phyloP scores from a whole-genome alignment of 2,888 invertebrate genomes.

The Coecobrya sp. region DNA sequence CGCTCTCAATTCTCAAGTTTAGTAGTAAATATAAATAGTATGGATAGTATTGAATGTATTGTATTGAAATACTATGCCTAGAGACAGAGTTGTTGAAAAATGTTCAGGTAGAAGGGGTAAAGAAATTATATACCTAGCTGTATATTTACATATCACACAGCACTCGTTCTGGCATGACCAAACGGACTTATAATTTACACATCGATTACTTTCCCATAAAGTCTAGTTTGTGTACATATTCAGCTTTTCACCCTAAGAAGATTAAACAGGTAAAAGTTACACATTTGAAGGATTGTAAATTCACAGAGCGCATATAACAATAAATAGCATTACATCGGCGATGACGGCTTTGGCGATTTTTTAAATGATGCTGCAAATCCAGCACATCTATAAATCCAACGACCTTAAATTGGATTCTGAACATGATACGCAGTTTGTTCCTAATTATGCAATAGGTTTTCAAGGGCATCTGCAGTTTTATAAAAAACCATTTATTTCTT shows the following conservation, averaged over 20 bases:
- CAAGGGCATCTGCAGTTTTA: background rate
- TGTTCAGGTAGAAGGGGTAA: no score
- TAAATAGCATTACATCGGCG: background rate
- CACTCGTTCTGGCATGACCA: background rate
- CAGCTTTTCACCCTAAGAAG: background rate
- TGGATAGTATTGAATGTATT: no score
- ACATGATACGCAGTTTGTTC: no score
- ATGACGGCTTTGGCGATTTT: background rate
- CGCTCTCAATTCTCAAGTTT: no score
- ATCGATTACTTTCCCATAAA: background rate
- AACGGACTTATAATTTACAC: background rate
- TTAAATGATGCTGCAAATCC: background rate
- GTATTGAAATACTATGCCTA: no score
- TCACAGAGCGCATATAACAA: slow-evolving; percentile 56
- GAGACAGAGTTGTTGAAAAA: no score
- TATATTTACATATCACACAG: background rate
- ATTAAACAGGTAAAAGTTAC: background rate
- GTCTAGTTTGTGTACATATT: background rate
- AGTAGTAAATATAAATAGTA: no score
- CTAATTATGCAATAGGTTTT: background rate
- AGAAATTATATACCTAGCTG: background rate
- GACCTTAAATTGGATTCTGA: background rate
- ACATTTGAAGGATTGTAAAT: slow-evolving; percentile 62
- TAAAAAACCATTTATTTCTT: background rate
- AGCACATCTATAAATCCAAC: background rate